Evolutionary conservation across 2,113 vertebrate genomes (phyloP), one percentile per base, ranked within the genome.

Genomic region (Xenus cinereus): DNA sequence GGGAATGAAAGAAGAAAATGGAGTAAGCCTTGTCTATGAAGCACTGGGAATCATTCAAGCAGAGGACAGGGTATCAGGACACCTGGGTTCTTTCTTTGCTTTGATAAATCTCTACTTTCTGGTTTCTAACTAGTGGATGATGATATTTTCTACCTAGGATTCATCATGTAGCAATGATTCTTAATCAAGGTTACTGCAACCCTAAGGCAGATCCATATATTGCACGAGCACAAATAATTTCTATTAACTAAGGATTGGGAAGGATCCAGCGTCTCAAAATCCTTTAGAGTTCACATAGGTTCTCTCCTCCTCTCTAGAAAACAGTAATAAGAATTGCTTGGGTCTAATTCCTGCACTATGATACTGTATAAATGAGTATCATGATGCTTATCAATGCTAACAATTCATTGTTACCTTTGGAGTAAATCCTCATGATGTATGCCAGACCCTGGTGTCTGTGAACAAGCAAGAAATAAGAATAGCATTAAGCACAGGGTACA

Each of bases 361-460:
- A 46, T 51, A 24, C 14, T 26, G 7, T 1, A 50, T 54, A 78
- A 33, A 64, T 35, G 33, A 75, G 16, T 39, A 46, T 26, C 33
- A 48, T 4, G 3, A 79, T 30, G 57, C 4, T 39, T 54, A 41
- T 4, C 28, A 69, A 81, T 33, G 20, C 8, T 43, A 76, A 37
- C 3, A 75, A 48, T 73, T 82, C 12, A 37, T n/a, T 48, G 28
- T 86, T 95, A 98, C 97, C 97, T 98, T 89, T 87, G 95, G 60
- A 91, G 51, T 39, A 91, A 59, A 32, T 87, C 74, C 27, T 84
- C 73, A 39, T 30, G 33, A 43, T 14, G 30, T 22, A 45, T 7
- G 10, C 6, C 71, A 77, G 60, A 43, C 56, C 33, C 60, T 68
- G 37, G 20, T 45, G 48, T 43, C 97, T 98, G 91, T 60, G 48